These are phyloP conservation scores for Bilobella aurantiaca DNA, from an alignment of 1,140 invertebrate species.

Conservation along the genomic window DNA sequence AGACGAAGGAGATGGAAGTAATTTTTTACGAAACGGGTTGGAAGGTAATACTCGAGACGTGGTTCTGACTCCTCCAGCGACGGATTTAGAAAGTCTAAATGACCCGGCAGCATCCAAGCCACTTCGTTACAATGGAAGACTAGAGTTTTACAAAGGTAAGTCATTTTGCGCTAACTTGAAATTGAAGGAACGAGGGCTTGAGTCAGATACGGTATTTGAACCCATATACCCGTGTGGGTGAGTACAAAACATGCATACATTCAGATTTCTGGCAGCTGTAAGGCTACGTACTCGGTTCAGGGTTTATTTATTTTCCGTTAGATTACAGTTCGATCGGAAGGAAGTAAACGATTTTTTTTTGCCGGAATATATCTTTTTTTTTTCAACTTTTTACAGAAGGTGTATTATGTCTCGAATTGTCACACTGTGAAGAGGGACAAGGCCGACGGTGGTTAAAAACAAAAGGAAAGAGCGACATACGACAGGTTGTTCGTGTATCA, in stretches of 20 bases:
- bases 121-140: conserved; percentile 40
- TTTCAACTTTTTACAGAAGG: no score
- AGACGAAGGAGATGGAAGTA: conserved; percentile 5
- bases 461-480: conserved; percentile 73
- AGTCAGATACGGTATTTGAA: no score
- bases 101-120: conserved; percentile 27
- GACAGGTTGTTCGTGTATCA: conserved; percentile 47
- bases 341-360: no score
- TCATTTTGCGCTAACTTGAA: no score
- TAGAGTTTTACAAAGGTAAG: conserved; percentile 51
- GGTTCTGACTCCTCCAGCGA: conserved; percentile 18
- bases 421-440: conserved; percentile 66
- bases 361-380: no score
- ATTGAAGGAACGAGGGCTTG: no score
- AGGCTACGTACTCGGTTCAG: neutral
- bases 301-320: conserved; percentile 26
- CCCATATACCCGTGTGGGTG: no score
- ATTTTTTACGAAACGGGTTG: neutral
- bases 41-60: neutral
- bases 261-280: neutral
- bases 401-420: conserved; percentile 75
- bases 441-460: conserved; percentile 73
- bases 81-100: no score
- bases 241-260: conserved; percentile 15
- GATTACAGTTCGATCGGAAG: no score